phyloP scores from a whole-genome alignment of 2,888 invertebrate genomes.

The Noctua comes region DNA sequence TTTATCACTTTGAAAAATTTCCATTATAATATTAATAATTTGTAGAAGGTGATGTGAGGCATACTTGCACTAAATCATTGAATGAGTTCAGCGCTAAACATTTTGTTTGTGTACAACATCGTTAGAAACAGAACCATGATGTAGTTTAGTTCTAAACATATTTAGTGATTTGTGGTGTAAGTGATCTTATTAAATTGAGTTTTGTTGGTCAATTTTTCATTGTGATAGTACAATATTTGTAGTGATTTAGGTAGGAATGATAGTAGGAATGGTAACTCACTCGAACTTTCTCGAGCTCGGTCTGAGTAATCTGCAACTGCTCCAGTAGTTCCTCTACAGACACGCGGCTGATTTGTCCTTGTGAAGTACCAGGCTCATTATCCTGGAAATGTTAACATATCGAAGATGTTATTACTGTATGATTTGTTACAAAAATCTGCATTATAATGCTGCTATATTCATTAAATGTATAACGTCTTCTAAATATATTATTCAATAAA shows the following conservation, averaged over 20 bases:
- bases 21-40: background rate
- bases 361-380: constrained; percentile 79
- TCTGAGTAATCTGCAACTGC: constrained; percentile 95
- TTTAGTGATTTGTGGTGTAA: background rate
- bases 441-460: background rate
- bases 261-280: constrained; percentile 87
- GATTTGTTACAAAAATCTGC: background rate
- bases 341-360: constrained; percentile 92
- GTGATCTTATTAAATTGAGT: background rate
- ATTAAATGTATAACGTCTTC: background rate
- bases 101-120: background rate
- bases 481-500: background rate
- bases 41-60: background rate
- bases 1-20: constrained; percentile 46
- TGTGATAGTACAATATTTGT: constrained; percentile 49
- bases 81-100: background rate
- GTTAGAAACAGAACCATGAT: background rate
- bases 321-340: constrained; percentile 95
- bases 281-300: constrained; percentile 96
- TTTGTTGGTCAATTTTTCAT: constrained; percentile 62
- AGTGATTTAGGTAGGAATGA: constrained; percentile 6
- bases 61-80: background rate
- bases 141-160: background rate
- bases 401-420: background rate
- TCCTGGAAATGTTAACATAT: constrained; percentile 79